phyloP scores from a whole-genome alignment of 2,113 vertebrate genomes.

The Psittacus erithacus region DNA sequence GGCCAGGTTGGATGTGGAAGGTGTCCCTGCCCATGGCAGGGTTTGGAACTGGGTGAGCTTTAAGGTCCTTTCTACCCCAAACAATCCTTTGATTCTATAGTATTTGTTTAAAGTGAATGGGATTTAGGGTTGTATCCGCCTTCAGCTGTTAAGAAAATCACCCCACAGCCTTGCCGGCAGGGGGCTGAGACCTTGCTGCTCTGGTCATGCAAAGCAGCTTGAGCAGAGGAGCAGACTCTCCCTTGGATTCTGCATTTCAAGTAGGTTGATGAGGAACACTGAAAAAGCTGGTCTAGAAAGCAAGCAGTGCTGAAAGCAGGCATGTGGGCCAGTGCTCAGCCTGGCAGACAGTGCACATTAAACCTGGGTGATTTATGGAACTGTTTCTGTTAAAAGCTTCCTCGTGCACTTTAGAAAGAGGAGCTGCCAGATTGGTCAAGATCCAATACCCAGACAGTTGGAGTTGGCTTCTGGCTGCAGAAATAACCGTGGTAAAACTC shows the following conservation, averaged over 20 bases:
- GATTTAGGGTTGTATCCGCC: not conserved
- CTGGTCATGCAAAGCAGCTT: accelerated
- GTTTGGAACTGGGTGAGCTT: not conserved
- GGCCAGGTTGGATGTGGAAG: not conserved
- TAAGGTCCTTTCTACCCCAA: not conserved
- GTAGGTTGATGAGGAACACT: accelerated
- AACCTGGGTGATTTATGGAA: slow-evolving; percentile 35
- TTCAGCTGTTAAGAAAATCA: not conserved
- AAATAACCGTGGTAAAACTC: not conserved
- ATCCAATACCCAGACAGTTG: slow-evolving; percentile 18
- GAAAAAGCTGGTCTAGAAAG: not conserved
- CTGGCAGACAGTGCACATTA: not conserved
- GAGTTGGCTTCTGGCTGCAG: slow-evolving; percentile 38
- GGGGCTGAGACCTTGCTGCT: not conserved
- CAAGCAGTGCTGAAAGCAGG: not conserved
- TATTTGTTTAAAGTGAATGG: not conserved
- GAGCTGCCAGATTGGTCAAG: slow-evolving; percentile 32
- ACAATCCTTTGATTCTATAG: not conserved
- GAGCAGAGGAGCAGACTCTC: not conserved
- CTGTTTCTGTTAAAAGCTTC: slow-evolving; percentile 35
- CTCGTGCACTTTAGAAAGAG: not conserved
- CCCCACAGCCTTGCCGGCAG: accelerated
- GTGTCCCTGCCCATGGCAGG: not conserved
- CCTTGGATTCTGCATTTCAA: not conserved
- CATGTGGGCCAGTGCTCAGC: not conserved